Evolutionary conservation across 2,113 vertebrate species (phyloP), one percentile per base, ranked within the genome.

Genomic region (Hemicordylus capensis): DNA sequence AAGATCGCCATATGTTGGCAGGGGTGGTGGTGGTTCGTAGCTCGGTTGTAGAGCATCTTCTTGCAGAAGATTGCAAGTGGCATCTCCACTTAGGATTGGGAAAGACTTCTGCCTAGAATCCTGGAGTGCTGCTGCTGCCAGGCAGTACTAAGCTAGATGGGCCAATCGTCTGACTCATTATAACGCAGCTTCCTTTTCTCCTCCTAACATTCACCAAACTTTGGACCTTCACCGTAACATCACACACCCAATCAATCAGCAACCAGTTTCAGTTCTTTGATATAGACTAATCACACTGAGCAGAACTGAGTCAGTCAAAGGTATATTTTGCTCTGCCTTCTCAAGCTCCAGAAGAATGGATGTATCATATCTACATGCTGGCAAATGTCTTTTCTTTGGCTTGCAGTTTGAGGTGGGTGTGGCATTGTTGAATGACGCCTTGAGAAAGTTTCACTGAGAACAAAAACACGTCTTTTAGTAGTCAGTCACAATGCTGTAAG

Each of bases 291-390:
- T 73, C 56, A 24, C 88, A 85, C 26, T 28, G 86, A 86, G 48
- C 63, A 81, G 80, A 83, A n/a, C 4, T 44, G 44, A 39, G 81
- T 77, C 83, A 70, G 83, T 42, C 15, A 48, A 48, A 80, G 34
- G 4, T 28, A 72, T 42, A 17, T 12, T 6, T 22, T 0, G 17
- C 19, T 86, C 70, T 76, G 19, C 69, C 64, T 82, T 63, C 89
- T 78, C 76, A 58, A 58, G n/a, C 26, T 59, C 37, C 44, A 24
- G 69, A 44, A 69, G 66, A 82, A 58, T 56, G 56, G 89, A 85
- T 91, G 79, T 86, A 76, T 92, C 89, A 90, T 39, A 86, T 82
- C 69, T 75, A 80, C 15, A 37, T 82, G 85, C 81, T 81, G 79
- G 84, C 63, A n/a, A 73, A 79, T 56, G 34, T 80, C 64, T 66